These are phyloP conservation scores for Acridotheres tristis DNA, from an alignment of 2,797 vertebrate genomes.

Conservation along the genomic window DNA sequence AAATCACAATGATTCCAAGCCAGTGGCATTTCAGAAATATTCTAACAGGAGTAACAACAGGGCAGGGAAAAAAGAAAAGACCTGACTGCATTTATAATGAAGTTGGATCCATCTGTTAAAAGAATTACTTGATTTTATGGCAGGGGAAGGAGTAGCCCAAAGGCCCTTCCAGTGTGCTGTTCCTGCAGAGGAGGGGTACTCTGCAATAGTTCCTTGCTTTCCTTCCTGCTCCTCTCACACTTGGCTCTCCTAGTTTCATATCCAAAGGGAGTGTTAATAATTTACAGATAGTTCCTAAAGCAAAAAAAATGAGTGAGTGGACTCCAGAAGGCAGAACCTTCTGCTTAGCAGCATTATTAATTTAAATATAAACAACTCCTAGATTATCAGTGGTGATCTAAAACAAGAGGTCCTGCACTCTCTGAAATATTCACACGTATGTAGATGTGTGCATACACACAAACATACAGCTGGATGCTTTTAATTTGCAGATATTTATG, in stretches of 20 bases:
- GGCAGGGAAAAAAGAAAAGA: background rate
- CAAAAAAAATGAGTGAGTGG: background rate
- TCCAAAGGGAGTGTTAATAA: slow-evolving; percentile 16
- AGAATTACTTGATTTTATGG: background rate
- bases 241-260: slow-evolving; percentile 6
- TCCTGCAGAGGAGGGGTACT: background rate
- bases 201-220: background rate
- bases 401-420: background rate
- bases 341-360: background rate
- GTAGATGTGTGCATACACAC: background rate
- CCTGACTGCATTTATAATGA: background rate
- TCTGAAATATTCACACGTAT: background rate
- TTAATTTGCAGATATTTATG: background rate
- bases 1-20: background rate
- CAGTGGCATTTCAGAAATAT: background rate
- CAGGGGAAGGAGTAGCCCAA: background rate
- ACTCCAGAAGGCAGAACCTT: slow-evolving; percentile 19
- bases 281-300: slow-evolving; percentile 7
- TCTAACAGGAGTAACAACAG: background rate
- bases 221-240: background rate
- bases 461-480: background rate
- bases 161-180: background rate
- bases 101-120: background rate
- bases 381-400: background rate
- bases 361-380: slow-evolving; percentile 31